Percentiles rank a stretch among this genome's conserved stretches.
Conservation (phyloP, 1,140 invertebrate genomes). For the Cataglyphis hispanica region DNA sequence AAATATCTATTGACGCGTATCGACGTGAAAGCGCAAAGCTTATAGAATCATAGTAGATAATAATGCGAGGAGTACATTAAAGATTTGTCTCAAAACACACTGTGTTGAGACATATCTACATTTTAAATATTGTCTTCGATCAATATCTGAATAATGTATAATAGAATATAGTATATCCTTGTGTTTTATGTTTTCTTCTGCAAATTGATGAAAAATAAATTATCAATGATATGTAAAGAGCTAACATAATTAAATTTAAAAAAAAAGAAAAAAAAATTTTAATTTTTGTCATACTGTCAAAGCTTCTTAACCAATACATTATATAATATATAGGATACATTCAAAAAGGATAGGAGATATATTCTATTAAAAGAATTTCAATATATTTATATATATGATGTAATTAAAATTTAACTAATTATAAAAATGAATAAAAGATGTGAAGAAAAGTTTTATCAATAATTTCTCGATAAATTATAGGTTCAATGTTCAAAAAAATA, state of each 20-base stretch:
- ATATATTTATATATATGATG: not conserved
- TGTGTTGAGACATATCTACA: slow-evolving; percentile 39
- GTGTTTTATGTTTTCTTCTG: not conserved
- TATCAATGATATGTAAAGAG: not conserved
- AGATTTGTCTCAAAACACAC: not conserved
- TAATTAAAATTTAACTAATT: not conserved
- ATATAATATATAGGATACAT: not conserved
- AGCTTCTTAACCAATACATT: not conserved
- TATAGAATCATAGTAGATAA: not conserved
- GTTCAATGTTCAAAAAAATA: not conserved
- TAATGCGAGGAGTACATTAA: slow-evolving; percentile 12
- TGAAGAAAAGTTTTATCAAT: not conserved
- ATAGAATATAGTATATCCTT: not conserved
- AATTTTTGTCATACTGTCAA: slow-evolving; percentile 8
- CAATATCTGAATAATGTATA: not conserved
- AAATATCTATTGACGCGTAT: slow-evolving; percentile 66
- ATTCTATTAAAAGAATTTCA: slow-evolving; percentile 13
- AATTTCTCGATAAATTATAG: not conserved
- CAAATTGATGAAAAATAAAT: slow-evolving; percentile 2
- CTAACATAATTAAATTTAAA: slow-evolving; percentile 21
- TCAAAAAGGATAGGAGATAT: not conserved
- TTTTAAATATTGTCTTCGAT: slow-evolving; percentile 46
- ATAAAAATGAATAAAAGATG: not conserved
- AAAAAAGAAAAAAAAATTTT: not conserved
- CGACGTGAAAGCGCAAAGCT: slow-evolving; percentile 65